Conservation (phyloP, 2,113 vertebrate species). For the Charina bottae region DNA sequence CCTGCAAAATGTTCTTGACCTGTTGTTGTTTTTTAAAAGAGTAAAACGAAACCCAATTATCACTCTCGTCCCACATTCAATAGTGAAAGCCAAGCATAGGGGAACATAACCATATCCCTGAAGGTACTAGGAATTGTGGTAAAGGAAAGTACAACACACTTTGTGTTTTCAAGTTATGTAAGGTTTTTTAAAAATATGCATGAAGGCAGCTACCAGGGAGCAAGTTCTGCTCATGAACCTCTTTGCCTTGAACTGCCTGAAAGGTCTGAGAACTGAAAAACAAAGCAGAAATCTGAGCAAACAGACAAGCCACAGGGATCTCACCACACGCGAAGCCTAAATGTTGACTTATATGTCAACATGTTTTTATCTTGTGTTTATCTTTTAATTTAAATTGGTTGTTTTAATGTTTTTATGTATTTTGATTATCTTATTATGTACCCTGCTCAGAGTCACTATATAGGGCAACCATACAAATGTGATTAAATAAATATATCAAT, state of each 20-base stretch:
- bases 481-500: background rate
- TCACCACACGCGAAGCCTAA: background rate
- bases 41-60: background rate
- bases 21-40: background rate
- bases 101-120: background rate
- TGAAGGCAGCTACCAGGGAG: background rate
- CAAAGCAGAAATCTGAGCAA: background rate
- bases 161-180: background rate
- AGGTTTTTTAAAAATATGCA: background rate
- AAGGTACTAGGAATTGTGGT: background rate
- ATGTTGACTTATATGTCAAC: background rate
- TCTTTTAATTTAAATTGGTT: background rate
- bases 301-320: background rate
- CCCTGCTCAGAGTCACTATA: background rate
- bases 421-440: background rate
- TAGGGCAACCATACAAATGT: background rate
- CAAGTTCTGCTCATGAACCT: background rate
- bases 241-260: background rate
- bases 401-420: background rate
- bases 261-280: background rate
- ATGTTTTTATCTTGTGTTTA: background rate
- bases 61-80: background rate
- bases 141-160: background rate
- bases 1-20: background rate
- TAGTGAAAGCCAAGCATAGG: background rate